Base-by-base conservation (phyloP, 2,797 vertebrate species). In the Hyperoplus lanceolatus region DNA sequence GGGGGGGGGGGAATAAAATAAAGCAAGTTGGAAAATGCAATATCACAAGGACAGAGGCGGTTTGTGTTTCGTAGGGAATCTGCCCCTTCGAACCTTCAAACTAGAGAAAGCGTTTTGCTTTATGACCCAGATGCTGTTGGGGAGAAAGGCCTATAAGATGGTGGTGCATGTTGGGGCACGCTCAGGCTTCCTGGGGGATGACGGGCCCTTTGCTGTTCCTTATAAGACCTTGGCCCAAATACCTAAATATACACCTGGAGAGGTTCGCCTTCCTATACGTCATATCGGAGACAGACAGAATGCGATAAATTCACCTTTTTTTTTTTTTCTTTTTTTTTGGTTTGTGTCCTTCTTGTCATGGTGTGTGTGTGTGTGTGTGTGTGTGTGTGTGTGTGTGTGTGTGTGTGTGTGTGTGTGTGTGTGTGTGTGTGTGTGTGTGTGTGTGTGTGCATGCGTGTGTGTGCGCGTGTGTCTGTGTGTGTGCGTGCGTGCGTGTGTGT, bases 51-150 rank as follows among this genome's bases (percentile, higher is more conserved):
- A 29, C 29, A 66, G 63, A 63, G 63, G 74, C 57, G 60, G 79
- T 78, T 61, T 64, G 56, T 50, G 55, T 43, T 58, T 36, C 56
- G 41, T 12, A 38, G 80, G 58, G 62, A 83, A 84, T 88, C 85
- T 87, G 87, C 70, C 88, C 80, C 90, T 90, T 90, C 92, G 87
- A 93, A 91, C 83, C 77, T 84, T 57, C 82, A 70, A 77, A 84
- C 82, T 87, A 62, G 29, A 29, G 29, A 29, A 81, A 90, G 83
- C 61, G 57, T 84, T 83, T 82, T 79, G 84, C 89, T 95, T 95
- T 94, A 94, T 94, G 90, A 87, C 89, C 92, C 92, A 94, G 93
- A 93, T 91, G 93, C 90, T 90, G 86, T 87, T 3, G 29, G 87
- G 87, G 89, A 88, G 93, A 85, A 90, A 88, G 86, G 29, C 29